Evolutionary conservation across 2,888 invertebrate genomes (phyloP).

Genomic region (Lydus trimaculatus): DNA sequence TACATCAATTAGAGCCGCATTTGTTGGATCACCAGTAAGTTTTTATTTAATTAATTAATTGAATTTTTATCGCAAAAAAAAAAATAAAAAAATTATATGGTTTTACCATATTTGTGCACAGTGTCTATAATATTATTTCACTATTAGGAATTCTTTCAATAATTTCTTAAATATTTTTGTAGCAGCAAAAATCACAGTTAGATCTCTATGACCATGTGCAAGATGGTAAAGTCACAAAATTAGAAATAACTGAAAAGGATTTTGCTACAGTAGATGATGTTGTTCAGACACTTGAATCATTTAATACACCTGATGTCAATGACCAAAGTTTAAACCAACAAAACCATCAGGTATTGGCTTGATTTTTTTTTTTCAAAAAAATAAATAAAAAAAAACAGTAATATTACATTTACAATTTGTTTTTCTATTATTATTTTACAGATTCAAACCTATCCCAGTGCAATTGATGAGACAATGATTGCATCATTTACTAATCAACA

Average conservation of each 20-base stretch:
- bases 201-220: slow-evolving; percentile 54
- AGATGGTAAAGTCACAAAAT: slow-evolving; percentile 47
- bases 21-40: slow-evolving; percentile 55
- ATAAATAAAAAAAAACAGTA: too few species aligned
- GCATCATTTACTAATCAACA: slow-evolving; percentile 57
- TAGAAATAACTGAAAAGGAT: slow-evolving; percentile 51
- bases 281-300: slow-evolving; percentile 61
- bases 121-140: slow-evolving; percentile 8
- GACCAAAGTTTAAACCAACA: slow-evolving; percentile 58
- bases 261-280: slow-evolving; percentile 57
- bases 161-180: slow-evolving; percentile 22
- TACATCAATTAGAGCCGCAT: slow-evolving; percentile 52
- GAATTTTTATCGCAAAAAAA: background rate
- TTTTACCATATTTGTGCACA: slow-evolving; percentile 28
- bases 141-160: background rate
- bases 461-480: slow-evolving; percentile 59
- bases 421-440: slow-evolving; percentile 31
- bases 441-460: slow-evolving; percentile 56
- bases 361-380: background rate
- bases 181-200: slow-evolving; percentile 52
- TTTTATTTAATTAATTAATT: slow-evolving; percentile 31
- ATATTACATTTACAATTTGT: background rate
- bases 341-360: slow-evolving; percentile 48
- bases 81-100: slow-evolving; percentile 3
- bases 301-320: slow-evolving; percentile 63